These are phyloP conservation scores for Epicauta chinensis DNA, from an alignment of 1,140 invertebrate genomes.

Conservation along the genomic window DNA sequence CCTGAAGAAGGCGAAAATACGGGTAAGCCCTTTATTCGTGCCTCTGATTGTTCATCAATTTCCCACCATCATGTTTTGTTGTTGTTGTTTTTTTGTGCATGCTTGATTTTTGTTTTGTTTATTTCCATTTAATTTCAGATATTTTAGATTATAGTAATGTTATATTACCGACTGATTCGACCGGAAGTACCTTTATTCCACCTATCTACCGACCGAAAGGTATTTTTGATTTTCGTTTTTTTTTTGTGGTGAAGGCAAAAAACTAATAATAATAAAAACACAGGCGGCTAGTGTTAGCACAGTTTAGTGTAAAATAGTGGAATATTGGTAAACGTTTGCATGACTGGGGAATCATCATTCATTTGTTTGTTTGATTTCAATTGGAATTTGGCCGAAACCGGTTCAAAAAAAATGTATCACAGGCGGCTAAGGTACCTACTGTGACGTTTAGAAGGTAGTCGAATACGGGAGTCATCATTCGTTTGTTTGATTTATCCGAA, in stretches of 20 bases:
- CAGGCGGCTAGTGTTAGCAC: too few relatives aligned
- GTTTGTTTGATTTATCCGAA: too few relatives aligned
- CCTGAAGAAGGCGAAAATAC: conserved; percentile 50
- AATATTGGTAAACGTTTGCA: too few relatives aligned
- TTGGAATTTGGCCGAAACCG: too few relatives aligned
- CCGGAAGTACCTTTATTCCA: conserved; percentile 63
- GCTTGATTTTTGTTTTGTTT: conserved; percentile 23
- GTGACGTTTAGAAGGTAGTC: too few relatives aligned
- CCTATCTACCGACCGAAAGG: conserved; percentile 67
- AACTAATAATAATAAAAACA: too few relatives aligned
- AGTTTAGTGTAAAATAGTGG: neutral
- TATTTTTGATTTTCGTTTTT: conserved; percentile 40
- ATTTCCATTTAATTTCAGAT: conserved; percentile 59
- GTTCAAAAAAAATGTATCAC: too few relatives aligned
- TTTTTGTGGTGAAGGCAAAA: neutral
- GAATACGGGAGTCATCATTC: too few relatives aligned
- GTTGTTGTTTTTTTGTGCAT: neutral
- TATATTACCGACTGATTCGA: conserved; percentile 72
- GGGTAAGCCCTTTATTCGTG: conserved; percentile 45
- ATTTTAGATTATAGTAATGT: conserved; percentile 70
- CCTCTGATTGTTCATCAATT: neutral
- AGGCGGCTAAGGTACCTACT: too few relatives aligned
- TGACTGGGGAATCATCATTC: too few relatives aligned
- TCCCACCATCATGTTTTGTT: too few relatives aligned
- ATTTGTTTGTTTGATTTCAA: too few relatives aligned